Percentiles rank a stretch among this genome's conserved stretches.
Evolutionary conservation across 37 sponge, comb jelly and placozoan species (phyloP).

Genomic region (Mnemiopsis leidyi): DNA sequence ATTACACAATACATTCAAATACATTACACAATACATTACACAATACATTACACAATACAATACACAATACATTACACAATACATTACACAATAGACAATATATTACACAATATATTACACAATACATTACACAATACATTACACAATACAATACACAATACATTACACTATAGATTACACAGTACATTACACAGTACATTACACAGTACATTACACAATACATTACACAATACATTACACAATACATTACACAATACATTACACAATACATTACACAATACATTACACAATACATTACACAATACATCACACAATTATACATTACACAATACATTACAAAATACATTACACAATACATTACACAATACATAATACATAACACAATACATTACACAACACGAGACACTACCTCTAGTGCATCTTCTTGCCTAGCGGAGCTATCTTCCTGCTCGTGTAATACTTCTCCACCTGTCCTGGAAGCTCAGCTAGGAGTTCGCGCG

Average conservation of each 20-base stretch:
- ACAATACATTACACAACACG: neutral
- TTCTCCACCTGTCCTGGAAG: constrained; percentile 59
- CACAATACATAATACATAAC: neutral
- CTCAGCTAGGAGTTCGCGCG: constrained; percentile 63
- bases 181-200: neutral
- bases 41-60: neutral
- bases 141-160: neutral
- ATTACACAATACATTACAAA: neutral
- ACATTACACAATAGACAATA: neutral
- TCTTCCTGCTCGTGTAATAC: constrained; percentile 1
- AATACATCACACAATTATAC: neutral
- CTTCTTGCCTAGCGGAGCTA: constrained; percentile 54
- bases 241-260: neutral
- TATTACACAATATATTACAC: neutral
- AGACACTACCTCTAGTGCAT: neutral
- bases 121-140: neutral
- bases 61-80: neutral
- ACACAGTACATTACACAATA: neutral
- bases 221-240: neutral
- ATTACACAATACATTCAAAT: neutral
- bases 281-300: neutral
- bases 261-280: neutral
- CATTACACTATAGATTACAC: neutral
- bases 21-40: neutral
- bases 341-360: neutral